A percentile compares a stretch with the other conserved stretches of the same genome.
phyloP scores from a whole-genome alignment of 2,888 invertebrate species.

The Agrilus cyanescens region DNA sequence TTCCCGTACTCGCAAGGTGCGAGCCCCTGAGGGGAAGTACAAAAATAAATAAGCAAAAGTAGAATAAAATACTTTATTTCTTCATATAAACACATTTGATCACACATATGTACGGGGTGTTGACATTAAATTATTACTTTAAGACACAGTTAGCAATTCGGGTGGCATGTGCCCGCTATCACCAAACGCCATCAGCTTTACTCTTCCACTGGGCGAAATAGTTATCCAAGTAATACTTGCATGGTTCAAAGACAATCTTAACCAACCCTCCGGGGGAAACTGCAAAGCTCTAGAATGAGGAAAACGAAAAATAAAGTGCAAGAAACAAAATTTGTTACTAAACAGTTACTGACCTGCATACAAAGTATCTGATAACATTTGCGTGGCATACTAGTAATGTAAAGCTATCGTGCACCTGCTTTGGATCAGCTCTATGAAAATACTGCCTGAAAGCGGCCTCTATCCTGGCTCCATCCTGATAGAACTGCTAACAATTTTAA shows the following conservation, averaged over 20 bases:
- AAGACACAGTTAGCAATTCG: slow-evolving; percentile 43
- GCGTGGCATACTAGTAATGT: slow-evolving; percentile 94
- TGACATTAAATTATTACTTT: too few species aligned
- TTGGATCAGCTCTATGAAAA: slow-evolving; percentile 77
- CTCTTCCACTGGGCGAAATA: slow-evolving; percentile 77
- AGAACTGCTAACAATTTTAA: slow-evolving; percentile 66
- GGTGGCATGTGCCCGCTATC: slow-evolving; percentile 87
- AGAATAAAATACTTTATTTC: too few species aligned
- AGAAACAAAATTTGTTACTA: background rate
- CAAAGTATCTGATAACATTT: slow-evolving; percentile 77
- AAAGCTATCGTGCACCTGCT: slow-evolving; percentile 71
- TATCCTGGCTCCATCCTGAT: slow-evolving; percentile 83
- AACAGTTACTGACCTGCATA: slow-evolving; percentile 13
- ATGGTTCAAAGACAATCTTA: slow-evolving; percentile 82
- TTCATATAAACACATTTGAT: too few species aligned
- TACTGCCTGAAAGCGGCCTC: slow-evolving; percentile 92
- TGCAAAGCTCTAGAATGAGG: slow-evolving; percentile 71
- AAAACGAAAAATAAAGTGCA: slow-evolving; percentile 6
- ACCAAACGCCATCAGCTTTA: slow-evolving; percentile 67
- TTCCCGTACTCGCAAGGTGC: too few species aligned
- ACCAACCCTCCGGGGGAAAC: slow-evolving; percentile 95
- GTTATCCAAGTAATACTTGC: slow-evolving; percentile 88
- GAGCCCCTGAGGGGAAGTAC: too few species aligned
- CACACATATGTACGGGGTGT: too few species aligned
- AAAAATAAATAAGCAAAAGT: too few species aligned